Percentiles rank a stretch among this genome's conserved stretches.
Conservation (phyloP, 2,113 vertebrate genomes). For the Hyperoodon ampullatus region DNA sequence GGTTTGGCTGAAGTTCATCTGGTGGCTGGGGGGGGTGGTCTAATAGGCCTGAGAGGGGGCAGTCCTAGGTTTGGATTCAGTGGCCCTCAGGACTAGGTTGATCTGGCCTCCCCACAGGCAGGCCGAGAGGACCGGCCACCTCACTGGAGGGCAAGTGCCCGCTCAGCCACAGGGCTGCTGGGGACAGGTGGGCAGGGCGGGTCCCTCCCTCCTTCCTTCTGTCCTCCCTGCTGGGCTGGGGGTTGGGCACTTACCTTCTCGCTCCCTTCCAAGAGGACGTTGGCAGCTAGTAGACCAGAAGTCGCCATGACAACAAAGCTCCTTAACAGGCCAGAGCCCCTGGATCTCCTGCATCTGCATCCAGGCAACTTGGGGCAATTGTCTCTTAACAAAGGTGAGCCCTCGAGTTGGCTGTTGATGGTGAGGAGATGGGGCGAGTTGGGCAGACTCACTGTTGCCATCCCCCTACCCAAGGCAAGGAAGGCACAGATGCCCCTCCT, state of each 20-base stretch:
- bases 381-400: conserved; percentile 77
- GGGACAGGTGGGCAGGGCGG: not conserved
- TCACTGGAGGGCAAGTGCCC: conserved; percentile 23
- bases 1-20: not conserved
- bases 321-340: conserved; percentile 83
- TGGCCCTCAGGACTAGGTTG: not conserved
- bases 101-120: not conserved
- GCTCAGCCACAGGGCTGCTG: not conserved
- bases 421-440: not conserved
- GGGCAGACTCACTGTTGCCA: not conserved
- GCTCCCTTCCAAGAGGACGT: conserved; percentile 80
- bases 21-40: not conserved
- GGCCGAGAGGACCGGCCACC: not conserved
- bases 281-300: conserved; percentile 87
- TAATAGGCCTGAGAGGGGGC: not conserved
- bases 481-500: not conserved
- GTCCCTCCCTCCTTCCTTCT: conserved; percentile 7
- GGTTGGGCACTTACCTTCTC: conserved; percentile 84
- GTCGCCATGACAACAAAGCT: conserved; percentile 87
- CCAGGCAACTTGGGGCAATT: conserved; percentile 74
- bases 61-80: not conserved
- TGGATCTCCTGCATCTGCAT: conserved; percentile 75
- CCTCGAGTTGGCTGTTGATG: conserved; percentile 61
- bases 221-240: conserved; percentile 50
- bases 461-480: not conserved